Conservation (phyloP, 2,113 vertebrate genomes). For the Diadophis punctatus region DNA sequence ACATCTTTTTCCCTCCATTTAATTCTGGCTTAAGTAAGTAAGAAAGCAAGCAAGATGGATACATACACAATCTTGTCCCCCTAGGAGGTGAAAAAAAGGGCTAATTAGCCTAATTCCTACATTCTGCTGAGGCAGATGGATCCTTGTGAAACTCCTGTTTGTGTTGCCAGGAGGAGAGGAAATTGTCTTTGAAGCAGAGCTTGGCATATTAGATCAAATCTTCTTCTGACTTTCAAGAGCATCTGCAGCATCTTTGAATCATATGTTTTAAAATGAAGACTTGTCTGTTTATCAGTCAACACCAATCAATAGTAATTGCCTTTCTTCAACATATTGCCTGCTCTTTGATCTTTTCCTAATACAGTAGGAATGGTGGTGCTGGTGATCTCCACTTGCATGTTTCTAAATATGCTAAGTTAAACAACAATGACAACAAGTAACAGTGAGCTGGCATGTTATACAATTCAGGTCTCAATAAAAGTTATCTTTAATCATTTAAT, state of each 20-base stretch:
- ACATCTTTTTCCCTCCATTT: neutral
- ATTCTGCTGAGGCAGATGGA: slow-evolving; percentile 19
- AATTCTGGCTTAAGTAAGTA: slow-evolving; percentile 4
- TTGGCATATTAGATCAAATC: slow-evolving; percentile 8
- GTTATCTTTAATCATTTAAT: neutral
- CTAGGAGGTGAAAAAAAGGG: slow-evolving; percentile 7
- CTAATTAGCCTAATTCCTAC: slow-evolving; percentile 16
- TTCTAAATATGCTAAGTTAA: neutral
- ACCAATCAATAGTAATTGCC: neutral
- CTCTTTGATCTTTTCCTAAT: neutral
- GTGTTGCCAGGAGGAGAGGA: slow-evolving; percentile 10
- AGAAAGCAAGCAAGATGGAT: neutral
- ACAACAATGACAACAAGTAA: neutral
- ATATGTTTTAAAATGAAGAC: neutral
- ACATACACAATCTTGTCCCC: neutral
- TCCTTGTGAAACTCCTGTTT: slow-evolving; percentile 34
- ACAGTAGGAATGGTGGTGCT: neutral
- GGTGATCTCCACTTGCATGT: neutral
- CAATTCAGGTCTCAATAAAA: neutral
- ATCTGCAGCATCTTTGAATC: slow-evolving; percentile 10
- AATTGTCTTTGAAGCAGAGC: slow-evolving; percentile 23
- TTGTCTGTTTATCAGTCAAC: slow-evolving; percentile 18
- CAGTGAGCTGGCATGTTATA: neutral
- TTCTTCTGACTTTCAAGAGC: slow-evolving; percentile 21
- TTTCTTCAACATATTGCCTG: neutral